These are phyloP conservation scores for Macheiramphus alcinus DNA, from an alignment of 2,113 vertebrate species.

Conservation along the genomic window DNA sequence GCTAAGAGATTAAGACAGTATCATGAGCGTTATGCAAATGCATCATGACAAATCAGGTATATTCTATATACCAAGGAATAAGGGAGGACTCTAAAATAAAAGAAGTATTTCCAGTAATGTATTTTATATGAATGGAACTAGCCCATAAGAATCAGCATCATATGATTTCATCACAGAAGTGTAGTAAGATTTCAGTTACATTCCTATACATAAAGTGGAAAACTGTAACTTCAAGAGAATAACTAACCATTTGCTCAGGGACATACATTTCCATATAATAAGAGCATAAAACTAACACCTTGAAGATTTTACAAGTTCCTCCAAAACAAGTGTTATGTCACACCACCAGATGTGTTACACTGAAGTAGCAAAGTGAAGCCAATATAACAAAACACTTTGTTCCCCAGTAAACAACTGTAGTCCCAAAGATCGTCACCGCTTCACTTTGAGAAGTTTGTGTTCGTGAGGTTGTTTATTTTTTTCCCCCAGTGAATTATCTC, in stretches of 20 bases:
- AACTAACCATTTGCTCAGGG: not conserved
- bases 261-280: not conserved
- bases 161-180: not conserved
- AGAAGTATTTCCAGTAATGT: not conserved
- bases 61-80: not conserved
- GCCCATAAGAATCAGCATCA: not conserved
- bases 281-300: not conserved
- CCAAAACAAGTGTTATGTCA: not conserved
- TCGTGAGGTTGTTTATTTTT: not conserved
- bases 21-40: not conserved
- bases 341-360: not conserved
- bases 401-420: not conserved
- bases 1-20: not conserved
- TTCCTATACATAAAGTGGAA: not conserved
- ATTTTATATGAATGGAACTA: not conserved
- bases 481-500: not conserved
- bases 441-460: not conserved
- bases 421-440: rapidly evolving
- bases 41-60: not conserved
- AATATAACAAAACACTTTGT: not conserved
- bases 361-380: not conserved
- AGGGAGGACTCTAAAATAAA: not conserved
- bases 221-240: not conserved
- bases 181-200: not conserved
- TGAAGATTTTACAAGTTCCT: not conserved